These are phyloP conservation scores for Drosophila auraria DNA, from an alignment of 1,140 invertebrate species.

Conservation along the genomic window DNA sequence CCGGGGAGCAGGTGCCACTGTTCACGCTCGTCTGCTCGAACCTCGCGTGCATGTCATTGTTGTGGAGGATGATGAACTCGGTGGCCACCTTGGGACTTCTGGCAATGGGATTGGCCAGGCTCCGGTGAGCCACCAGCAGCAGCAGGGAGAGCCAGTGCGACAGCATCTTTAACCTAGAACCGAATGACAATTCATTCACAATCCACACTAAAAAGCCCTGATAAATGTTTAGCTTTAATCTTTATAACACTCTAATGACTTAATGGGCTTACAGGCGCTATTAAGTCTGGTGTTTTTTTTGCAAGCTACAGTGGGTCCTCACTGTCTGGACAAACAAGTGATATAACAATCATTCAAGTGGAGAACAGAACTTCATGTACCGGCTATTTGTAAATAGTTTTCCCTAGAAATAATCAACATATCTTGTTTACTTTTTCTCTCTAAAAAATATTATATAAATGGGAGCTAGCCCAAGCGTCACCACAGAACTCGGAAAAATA, in stretches of 20 bases:
- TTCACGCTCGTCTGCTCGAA: constrained; percentile 91
- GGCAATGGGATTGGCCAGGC: constrained; percentile 36
- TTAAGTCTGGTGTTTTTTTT: not conserved
- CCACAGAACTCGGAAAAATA: constrained; percentile 23
- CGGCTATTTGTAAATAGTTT: constrained; percentile 20
- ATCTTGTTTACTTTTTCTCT: constrained; percentile 16
- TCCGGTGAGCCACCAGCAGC: not conserved
- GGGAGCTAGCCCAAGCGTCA: not conserved
- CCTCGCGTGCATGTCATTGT: constrained; percentile 95
- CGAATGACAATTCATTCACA: not conserved
- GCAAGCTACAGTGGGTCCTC: not conserved
- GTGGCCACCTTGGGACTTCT: constrained; percentile 37
- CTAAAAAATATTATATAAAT: not conserved
- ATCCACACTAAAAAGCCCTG: constrained; percentile 4
- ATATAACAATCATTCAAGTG: constrained; percentile 15
- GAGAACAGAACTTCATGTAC: constrained; percentile 13
- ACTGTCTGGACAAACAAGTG: constrained; percentile 12
- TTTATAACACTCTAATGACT: constrained; percentile 3
- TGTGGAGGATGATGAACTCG: constrained; percentile 91
- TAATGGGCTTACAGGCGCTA: constrained; percentile 1
- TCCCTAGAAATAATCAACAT: constrained; percentile 22
- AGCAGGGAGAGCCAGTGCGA: not conserved
- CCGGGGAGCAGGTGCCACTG: constrained; percentile 88
- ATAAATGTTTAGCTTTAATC: constrained; percentile 11
- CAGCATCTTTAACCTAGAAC: constrained; percentile 28